Conservation (phyloP, 2,888 invertebrate species). For the Chymomyza fuscimana region DNA sequence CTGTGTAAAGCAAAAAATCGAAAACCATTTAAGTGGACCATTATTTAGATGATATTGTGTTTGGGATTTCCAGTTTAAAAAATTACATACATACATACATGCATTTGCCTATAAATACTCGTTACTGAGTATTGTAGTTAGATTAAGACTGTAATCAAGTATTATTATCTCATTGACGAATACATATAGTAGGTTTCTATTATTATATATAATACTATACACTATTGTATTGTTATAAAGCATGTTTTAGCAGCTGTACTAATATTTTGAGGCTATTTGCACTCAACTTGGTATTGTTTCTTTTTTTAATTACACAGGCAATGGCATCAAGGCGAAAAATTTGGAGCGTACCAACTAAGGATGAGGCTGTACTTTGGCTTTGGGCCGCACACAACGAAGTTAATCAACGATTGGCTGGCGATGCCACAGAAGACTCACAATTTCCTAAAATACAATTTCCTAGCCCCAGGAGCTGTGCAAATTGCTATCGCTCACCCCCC, state of each 20-base stretch:
- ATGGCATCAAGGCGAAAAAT: slow-evolving; percentile 89
- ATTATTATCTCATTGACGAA: background rate
- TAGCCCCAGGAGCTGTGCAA: slow-evolving; percentile 83
- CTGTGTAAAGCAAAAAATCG: background rate
- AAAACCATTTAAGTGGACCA: background rate
- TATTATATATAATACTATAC: no score
- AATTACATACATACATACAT: no score
- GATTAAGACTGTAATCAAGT: background rate
- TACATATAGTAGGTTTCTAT: background rate
- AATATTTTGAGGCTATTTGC: background rate
- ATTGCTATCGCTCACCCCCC: slow-evolving; percentile 81
- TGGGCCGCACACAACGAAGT: slow-evolving; percentile 97
- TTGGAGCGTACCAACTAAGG: slow-evolving; percentile 85
- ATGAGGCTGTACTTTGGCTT: slow-evolving; percentile 93
- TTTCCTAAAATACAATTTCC: slow-evolving; percentile 96
- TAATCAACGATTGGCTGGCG: slow-evolving; percentile 91
- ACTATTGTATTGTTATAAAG: background rate
- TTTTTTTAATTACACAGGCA: slow-evolving; percentile 79
- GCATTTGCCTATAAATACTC: no score
- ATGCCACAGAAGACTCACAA: slow-evolving; percentile 92
- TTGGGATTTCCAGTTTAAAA: background rate
- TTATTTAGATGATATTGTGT: background rate
- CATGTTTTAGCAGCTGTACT: slow-evolving; percentile 7
- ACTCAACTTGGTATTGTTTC: background rate
- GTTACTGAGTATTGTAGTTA: background rate